These are phyloP conservation scores for Spheniscus humboldti DNA, from an alignment of 2,797 vertebrate genomes.

Conservation along the genomic window DNA sequence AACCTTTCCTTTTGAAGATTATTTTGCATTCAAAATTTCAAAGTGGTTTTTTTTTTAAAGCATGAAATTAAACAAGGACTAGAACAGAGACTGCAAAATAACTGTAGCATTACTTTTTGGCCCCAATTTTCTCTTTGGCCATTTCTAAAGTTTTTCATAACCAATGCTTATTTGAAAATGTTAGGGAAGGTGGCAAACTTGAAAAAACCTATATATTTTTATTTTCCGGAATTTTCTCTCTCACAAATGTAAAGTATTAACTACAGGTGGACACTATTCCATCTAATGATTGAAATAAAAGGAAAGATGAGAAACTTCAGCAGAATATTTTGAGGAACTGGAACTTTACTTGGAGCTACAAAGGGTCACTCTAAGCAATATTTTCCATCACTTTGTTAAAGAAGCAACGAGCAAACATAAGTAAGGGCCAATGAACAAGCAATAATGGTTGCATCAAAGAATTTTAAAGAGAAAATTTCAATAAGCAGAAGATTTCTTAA, in stretches of 20 bases:
- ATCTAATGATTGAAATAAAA: background rate
- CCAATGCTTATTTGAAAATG: background rate
- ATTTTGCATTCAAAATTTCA: background rate
- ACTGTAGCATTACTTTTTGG: background rate
- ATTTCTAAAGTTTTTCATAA: background rate
- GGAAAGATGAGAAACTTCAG: background rate
- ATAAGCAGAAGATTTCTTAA: background rate
- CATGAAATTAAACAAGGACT: background rate
- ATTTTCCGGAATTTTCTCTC: background rate
- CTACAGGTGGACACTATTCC: background rate
- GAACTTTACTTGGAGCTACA: background rate
- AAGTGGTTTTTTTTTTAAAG: background rate
- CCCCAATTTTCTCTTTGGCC: background rate
- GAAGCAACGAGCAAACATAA: background rate
- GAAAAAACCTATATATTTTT: background rate
- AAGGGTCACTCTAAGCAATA: background rate
- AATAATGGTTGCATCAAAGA: background rate
- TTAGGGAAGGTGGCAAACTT: background rate
- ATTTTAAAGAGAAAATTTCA: background rate
- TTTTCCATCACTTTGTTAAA: background rate
- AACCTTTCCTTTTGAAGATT: background rate
- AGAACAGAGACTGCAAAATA: background rate
- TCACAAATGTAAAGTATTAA: background rate
- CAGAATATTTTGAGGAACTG: background rate
- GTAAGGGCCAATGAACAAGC: background rate